These are phyloP conservation scores for Cololabis saira DNA, from an alignment of 2,113 vertebrate genomes.

Conservation along the genomic window DNA sequence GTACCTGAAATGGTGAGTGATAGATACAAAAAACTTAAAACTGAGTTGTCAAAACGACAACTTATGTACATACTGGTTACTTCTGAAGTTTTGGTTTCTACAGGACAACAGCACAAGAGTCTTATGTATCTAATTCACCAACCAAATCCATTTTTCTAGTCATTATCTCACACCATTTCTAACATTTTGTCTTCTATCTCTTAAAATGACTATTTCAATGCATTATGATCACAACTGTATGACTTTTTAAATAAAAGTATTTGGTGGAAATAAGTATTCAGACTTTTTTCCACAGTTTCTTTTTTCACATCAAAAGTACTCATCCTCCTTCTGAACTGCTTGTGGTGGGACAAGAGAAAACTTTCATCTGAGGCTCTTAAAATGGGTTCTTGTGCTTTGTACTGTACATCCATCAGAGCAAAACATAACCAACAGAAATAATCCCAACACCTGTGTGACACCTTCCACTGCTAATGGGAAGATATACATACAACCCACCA, in stretches of 20 bases:
- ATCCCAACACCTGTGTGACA: slow-evolving; percentile 11
- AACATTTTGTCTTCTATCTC: neutral
- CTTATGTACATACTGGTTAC: no score
- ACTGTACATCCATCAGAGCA: slow-evolving; percentile 30
- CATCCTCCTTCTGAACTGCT: neutral
- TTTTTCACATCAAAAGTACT: neutral
- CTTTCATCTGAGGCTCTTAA: slow-evolving; percentile 13
- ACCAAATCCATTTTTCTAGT: neutral
- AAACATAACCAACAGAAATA: slow-evolving; percentile 10
- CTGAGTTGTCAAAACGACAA: no score
- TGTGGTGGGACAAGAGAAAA: neutral
- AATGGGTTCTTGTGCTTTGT: slow-evolving; percentile 47
- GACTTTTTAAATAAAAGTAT: no score
- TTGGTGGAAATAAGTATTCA: no score
- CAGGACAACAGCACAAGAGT: neutral
- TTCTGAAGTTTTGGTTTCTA: slow-evolving; percentile 14
- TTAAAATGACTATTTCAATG: no score
- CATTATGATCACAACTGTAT: no score
- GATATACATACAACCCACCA: neutral
- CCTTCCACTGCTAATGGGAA: neutral
- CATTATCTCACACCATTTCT: neutral
- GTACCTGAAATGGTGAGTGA: slow-evolving; percentile 8
- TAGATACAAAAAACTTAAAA: slow-evolving; percentile 1
- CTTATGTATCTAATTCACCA: neutral
- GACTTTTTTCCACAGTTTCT: no score